A percentile compares a stretch with the other conserved stretches of the same genome.
These are phyloP conservation scores for Takifugu ocellatus DNA, from an alignment of 2,797 vertebrate species.

Conservation along the genomic window DNA sequence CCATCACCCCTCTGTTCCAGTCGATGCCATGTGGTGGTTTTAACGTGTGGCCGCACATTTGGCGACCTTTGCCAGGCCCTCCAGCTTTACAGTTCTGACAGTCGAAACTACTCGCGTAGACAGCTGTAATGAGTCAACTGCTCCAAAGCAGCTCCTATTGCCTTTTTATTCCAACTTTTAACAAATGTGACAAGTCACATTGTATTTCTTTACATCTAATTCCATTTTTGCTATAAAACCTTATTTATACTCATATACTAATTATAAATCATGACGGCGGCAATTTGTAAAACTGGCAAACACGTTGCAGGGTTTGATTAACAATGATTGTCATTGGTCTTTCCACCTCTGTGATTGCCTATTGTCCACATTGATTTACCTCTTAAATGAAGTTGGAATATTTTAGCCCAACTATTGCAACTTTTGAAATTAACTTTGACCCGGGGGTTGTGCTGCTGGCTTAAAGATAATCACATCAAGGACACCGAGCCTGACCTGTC, in stretches of 20 bases:
- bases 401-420: conserved; percentile 59
- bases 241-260: neutral
- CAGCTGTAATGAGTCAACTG: conserved; percentile 48
- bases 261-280: neutral
- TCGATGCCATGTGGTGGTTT: conserved; percentile 45
- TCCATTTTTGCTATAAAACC: neutral
- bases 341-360: conserved; percentile 41
- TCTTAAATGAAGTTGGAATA: conserved; percentile 72
- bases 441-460: conserved; percentile 50
- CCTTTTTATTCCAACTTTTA: conserved; percentile 4
- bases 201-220: no score
- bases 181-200: no score
- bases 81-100: conserved; percentile 54
- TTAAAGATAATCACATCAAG: conserved; percentile 76
- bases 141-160: conserved; percentile 3
- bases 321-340: conserved; percentile 35
- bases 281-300: conserved; percentile 3
- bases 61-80: conserved; percentile 56
- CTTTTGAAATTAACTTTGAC: conserved; percentile 78
- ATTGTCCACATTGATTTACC: conserved; percentile 40
- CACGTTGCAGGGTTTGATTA: conserved; percentile 29
- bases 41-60: conserved; percentile 39
- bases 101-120: conserved; percentile 31
- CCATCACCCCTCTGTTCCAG: conserved; percentile 46
- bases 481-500: conserved; percentile 67